Percentiles rank a stretch among this genome's conserved stretches.
Conservation (phyloP, 2,888 invertebrate genomes). For the Tillus elongatus region DNA sequence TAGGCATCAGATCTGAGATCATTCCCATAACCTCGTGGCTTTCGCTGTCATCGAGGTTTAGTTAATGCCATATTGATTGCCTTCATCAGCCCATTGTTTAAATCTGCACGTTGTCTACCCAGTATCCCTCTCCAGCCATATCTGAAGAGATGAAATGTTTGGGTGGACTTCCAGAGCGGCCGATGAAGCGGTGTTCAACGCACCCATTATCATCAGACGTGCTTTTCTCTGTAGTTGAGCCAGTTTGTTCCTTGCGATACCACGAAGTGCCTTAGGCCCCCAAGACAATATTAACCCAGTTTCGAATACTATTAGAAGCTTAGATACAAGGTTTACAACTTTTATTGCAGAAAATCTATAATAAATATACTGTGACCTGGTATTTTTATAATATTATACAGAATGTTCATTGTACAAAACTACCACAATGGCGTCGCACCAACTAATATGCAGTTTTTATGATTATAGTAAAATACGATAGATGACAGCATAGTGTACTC, state of each 20-base stretch:
- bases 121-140: neutral
- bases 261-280: neutral
- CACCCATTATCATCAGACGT: neutral
- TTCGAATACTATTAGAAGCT: no score
- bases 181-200: neutral
- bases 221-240: neutral
- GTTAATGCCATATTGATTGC: neutral
- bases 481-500: no score
- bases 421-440: neutral
- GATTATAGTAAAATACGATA: no score
- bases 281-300: no score
- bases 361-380: no score
- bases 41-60: neutral
- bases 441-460: no score
- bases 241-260: neutral
- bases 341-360: no score
- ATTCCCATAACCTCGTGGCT: neutral
- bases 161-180: neutral
- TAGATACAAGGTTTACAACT: no score
- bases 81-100: neutral
- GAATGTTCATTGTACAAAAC: neutral
- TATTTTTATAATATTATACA: no score
- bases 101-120: neutral
- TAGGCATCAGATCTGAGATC: neutral
- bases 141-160: conserved; percentile 1